Evolutionary conservation across 2,888 invertebrate genomes (phyloP).

Genomic region (Nezara viridula): DNA sequence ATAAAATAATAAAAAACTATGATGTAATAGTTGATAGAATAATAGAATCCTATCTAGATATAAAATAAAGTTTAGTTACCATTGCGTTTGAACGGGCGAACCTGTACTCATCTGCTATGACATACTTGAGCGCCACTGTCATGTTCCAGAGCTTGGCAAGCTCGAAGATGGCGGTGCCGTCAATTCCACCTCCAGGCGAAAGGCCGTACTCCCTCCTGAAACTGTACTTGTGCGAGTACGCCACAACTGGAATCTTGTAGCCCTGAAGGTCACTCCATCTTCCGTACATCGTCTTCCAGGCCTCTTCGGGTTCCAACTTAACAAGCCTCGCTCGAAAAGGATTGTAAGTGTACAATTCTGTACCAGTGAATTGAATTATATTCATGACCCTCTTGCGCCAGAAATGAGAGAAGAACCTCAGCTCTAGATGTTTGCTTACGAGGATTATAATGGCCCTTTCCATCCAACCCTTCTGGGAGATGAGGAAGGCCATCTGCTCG

Average conservation of each 20-base stretch:
- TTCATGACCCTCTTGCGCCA: neutral
- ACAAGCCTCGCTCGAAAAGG: neutral
- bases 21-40: no score
- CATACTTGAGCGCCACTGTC: neutral
- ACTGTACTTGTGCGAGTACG: neutral
- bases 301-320: neutral
- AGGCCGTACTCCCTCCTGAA: neutral
- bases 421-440: neutral
- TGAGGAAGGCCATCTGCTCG: neutral
- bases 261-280: slow-evolving; percentile 45
- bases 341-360: neutral
- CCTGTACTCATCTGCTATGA: neutral
- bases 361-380: neutral
- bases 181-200: slow-evolving; percentile 5
- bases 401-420: neutral
- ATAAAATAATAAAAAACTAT: no score
- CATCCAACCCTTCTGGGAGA: slow-evolving; percentile 11
- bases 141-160: slow-evolving; percentile 50
- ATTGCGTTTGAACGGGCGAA: neutral
- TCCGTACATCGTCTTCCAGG: neutral
- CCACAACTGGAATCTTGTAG: neutral
- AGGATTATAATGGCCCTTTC: neutral
- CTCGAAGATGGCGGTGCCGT: slow-evolving; percentile 41
- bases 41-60: no score
- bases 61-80: neutral